Base-by-base conservation (phyloP, 2,113 vertebrate species). In the Tychaedon coryphoeus region DNA sequence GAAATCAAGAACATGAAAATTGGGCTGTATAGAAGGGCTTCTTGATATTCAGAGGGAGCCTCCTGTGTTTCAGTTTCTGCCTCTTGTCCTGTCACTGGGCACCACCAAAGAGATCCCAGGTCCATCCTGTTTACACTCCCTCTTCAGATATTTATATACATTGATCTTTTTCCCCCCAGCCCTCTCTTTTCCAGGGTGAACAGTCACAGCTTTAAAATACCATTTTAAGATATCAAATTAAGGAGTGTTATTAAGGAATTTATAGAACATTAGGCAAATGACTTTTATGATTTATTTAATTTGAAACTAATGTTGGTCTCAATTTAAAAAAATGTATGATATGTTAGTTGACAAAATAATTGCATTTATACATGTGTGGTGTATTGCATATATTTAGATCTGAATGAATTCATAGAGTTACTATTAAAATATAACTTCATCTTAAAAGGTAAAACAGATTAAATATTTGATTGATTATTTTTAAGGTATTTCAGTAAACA, bases 1-100 rank as follows among this genome's bases (percentile, higher is more conserved):
- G 86, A 94, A 92, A 92, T 93, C 53, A 90, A 28, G 43, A 64
- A 54, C 6, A 58, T 28, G 70, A 82, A 72, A 83, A 9, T n/a
- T 75, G 31, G 45, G 7, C 48, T 43, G 9, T 6, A 26, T 5
- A 36, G n/a, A 72, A 76, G 11, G 18, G 2, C n/a, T 75, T 50
- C 34, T 33, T 70, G 28, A 66, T 78, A 16, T n/a, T 74, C 56
- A 62, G 31, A 57, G 3, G 5, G 7, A 61, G 25, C 0, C 2
- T 40, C 9, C 15, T 20, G 4, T 45, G 10, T 43, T 92, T 56
- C 42, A 56, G 8, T 29, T 87, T 57, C 12, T 84, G 26, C n/a
- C 31, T 61, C 16, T 47, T 14, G 5, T 77, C 19, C 25, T 71
- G 12, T 47, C 5, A 31, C 16, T 61, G 12, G 14, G 6, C 9